Conservation (phyloP, 2,888 invertebrate genomes). For the Drosophila peninsularis region DNA sequence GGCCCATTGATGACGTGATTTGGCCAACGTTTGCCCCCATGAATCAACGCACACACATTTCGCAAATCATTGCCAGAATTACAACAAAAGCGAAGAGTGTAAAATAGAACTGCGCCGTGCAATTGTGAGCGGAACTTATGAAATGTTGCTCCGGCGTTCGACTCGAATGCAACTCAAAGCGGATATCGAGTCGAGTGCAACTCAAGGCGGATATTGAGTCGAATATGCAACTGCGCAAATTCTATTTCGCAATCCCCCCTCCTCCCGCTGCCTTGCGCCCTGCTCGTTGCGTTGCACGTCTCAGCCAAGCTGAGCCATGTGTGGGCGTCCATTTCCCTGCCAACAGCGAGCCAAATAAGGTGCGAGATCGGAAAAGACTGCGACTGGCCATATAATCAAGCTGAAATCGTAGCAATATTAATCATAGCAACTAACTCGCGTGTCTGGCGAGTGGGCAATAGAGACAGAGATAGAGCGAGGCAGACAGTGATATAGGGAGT, state of each 20-base stretch:
- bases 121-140: constrained; percentile 64
- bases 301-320: constrained; percentile 25
- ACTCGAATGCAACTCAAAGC: constrained; percentile 8
- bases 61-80: constrained; percentile 68
- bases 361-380: background rate
- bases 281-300: constrained; percentile 15
- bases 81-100: constrained; percentile 4
- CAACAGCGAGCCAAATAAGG: background rate
- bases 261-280: background rate
- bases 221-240: constrained; percentile 64
- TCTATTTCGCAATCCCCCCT: constrained; percentile 31
- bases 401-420: background rate
- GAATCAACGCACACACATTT: constrained; percentile 44
- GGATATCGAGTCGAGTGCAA: constrained; percentile 9
- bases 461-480: background rate
- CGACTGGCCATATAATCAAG: background rate
- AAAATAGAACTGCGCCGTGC: constrained; percentile 38
- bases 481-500: no score
- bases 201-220: constrained; percentile 8
- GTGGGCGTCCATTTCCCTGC: constrained; percentile 25
- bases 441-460: background rate
- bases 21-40: constrained; percentile 33
- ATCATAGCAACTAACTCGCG: background rate
- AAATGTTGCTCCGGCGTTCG: constrained; percentile 51
- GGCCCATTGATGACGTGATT: constrained; percentile 63